Percentiles rank a stretch among this genome's conserved stretches.
Evolutionary conservation across 1,140 invertebrate species (phyloP).

Genomic region (Drosophila pachea): DNA sequence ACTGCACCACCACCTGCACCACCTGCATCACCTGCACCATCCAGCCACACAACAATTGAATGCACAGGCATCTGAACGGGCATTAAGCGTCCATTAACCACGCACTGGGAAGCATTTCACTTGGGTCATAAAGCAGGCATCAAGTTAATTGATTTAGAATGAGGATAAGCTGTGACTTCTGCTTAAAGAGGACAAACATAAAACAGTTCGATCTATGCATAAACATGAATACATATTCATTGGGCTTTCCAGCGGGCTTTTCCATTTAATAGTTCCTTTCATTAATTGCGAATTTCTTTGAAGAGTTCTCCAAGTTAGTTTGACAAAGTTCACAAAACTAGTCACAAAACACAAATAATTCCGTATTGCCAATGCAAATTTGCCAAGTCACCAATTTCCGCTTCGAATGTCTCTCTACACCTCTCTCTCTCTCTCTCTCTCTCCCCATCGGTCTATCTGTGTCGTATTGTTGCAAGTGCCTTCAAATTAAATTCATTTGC

Average conservation of each 20-base stretch:
- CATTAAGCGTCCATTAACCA: constrained; percentile 18
- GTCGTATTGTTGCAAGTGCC: constrained; percentile 12
- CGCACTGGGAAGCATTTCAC: background rate
- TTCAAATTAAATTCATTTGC: constrained; percentile 59
- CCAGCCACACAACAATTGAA: constrained; percentile 12
- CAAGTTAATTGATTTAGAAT: background rate
- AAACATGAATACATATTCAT: too few species aligned
- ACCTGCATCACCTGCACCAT: constrained; percentile 1
- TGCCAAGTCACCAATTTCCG: background rate
- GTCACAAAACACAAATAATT: constrained; percentile 1
- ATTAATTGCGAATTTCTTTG: too few species aligned
- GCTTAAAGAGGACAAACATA: too few species aligned
- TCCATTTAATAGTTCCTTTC: too few species aligned
- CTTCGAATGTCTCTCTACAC: background rate
- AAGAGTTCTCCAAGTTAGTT: background rate
- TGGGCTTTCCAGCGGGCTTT: too few species aligned
- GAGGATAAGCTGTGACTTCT: background rate
- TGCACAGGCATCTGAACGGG: constrained; percentile 2
- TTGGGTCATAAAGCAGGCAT: background rate
- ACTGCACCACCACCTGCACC: too few species aligned
- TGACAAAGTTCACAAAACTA: background rate
- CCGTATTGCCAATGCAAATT: constrained; percentile 3
- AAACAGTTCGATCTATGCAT: too few species aligned
- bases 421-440: background rate
- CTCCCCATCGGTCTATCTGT: too few species aligned